Base-by-base conservation (phyloP, 2,113 vertebrate species). In the Clarias gariepinus region DNA sequence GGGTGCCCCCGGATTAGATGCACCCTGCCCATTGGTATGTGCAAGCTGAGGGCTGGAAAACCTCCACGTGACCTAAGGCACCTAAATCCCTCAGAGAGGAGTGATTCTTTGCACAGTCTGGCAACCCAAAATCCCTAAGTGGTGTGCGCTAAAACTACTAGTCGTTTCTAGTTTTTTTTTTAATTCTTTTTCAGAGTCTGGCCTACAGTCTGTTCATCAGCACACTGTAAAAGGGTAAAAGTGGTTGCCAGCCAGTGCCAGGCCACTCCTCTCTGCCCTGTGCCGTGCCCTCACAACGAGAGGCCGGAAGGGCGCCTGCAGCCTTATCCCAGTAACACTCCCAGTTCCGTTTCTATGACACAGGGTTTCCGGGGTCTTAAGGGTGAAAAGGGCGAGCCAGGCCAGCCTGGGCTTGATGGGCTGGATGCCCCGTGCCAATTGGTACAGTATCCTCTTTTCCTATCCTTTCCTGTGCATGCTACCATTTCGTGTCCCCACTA, bases 311-410 rank as follows among this genome's bases (percentile, higher is more conserved):
- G 91, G 90, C 89, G 91, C 88, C 85, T 69, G 90, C 92, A 93
- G 90, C 92, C 89, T 93, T 92, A 91, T 94, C 91, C 91, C 90
- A 94, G 96, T 99, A 99, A 99, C 97, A 71, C 95, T 97, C 93
- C 96, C 95, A 99, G 98, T 98, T 98, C 88, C 97, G 94, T 99
- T 94, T 99, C 96, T 96, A 97, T 96, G 97, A 98, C 69, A 98
- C 98, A 99, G 98, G 98, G 98, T 95, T 98, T 99, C 97, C 98
- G 98, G 97, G 98, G 98, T 96, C 97, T 99, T 98, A 99, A 99
- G 98, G 98, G 98, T 97, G 98, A 99, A 97, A 99, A 99, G 96
- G 98, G 98, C 96, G 98, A 99, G 95, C 98, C 98, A 96, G 98
- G 98, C 94, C 98, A 99, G 91, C 98, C 98, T 96, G 98, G 98